Evolutionary conservation across 2,888 invertebrate genomes (phyloP), one percentile per base, ranked within the genome.

Genomic region (Hypomecis atomaria): DNA sequence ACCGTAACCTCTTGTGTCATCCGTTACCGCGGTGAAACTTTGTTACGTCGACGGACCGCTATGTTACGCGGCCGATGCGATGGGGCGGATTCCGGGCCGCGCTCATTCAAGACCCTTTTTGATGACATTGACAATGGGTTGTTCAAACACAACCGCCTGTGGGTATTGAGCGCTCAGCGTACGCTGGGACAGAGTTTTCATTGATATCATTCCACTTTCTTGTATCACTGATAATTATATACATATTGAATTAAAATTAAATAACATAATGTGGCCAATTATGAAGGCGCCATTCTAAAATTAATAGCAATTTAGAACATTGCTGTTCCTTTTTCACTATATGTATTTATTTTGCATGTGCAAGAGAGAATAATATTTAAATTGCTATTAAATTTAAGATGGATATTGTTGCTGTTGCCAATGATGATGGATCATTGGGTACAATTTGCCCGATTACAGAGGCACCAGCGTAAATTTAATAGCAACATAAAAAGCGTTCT

Each of bases 1-100:
- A 89, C 89, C 89, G 90, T 90, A 90, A 90, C 87, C 78, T 82
- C 89, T 90, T 90, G 90, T 90, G 90, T 90, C 90, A 91, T 91
- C 89, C 88, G 88, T 88, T 88, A 88, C 86, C 80, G 83, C 85
- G 86, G 88, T 87, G 89, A 88, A 89, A 89, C 86, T 84, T 81
- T 83, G 85, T 90, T 88, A 89, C 88, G 86, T 87, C 78, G 76
- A 60, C 65, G 76, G 71, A 86, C 88, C 89, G 90, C 87, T 88
- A 87, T 82, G 79, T 87, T 86, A 88, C 80, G 83, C 71, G 66
- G 72, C 72, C 73, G 77, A 81, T 74, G 76, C 73, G 77, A 81
- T 74, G 76, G 74, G 72, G 72, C 69, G 70, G 71, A 72, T 78
- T 76, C 72, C 77, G 67, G 74, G 69, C 75, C 75, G 70, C 74